These are phyloP conservation scores for Choloepus didactylus DNA, from an alignment of 2,797 vertebrate species.

Conservation along the genomic window DNA sequence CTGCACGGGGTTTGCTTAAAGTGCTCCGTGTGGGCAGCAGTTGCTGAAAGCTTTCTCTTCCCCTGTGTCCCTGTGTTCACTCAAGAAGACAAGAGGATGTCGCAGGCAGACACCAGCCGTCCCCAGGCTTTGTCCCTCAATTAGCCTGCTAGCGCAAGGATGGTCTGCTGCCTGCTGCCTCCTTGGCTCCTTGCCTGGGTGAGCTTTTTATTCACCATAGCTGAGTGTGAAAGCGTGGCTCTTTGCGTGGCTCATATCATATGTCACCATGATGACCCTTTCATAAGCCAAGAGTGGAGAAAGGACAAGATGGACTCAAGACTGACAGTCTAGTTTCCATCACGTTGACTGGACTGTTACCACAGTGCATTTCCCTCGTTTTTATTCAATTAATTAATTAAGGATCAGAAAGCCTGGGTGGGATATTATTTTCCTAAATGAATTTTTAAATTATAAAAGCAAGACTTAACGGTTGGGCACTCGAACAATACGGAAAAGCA, in stretches of 20 bases:
- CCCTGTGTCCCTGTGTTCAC: neutral
- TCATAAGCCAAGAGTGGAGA: neutral
- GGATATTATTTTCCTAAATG: constrained; percentile 33
- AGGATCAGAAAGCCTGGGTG: neutral
- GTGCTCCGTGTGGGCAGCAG: neutral
- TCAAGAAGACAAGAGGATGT: constrained; percentile 9
- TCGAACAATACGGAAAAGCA: constrained; percentile 33
- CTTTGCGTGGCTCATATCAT: neutral
- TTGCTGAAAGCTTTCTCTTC: constrained; percentile 4
- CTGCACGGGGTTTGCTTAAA: neutral
- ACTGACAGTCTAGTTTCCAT: neutral
- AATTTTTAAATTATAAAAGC: neutral
- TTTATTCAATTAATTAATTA: constrained; percentile 37
- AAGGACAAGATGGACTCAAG: neutral
- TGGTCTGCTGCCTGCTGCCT: neutral
- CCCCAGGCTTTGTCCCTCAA: neutral
- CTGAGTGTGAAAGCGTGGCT: neutral
- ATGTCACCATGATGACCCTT: neutral
- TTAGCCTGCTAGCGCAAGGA: neutral
- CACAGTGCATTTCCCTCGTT: neutral
- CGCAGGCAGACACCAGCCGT: neutral
- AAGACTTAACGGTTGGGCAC: neutral
- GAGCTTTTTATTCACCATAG: neutral
- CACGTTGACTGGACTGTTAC: neutral
- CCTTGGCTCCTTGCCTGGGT: neutral